Conservation (phyloP, 2,113 vertebrate genomes). For the Brachyhypopomus occidentalis region DNA sequence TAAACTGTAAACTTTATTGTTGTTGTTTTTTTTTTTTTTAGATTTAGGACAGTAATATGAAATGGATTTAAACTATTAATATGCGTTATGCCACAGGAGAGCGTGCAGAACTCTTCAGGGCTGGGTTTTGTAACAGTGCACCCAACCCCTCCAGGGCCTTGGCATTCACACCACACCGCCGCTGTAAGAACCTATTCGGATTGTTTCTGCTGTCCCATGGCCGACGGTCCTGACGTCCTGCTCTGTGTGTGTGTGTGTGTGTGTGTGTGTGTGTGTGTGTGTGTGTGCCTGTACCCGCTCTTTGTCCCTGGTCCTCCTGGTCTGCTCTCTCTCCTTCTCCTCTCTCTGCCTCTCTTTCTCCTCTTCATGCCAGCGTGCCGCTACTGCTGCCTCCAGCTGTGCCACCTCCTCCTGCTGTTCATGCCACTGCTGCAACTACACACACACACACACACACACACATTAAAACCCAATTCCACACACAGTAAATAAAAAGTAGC, state of each 20-base stretch:
- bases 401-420: slow-evolving; percentile 84
- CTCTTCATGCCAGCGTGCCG: slow-evolving; percentile 77
- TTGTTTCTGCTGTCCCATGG: too few relatives aligned
- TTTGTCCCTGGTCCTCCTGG: slow-evolving; percentile 79
- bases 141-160: too few relatives aligned
- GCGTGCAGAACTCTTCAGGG: background rate
- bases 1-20: background rate
- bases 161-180: too few relatives aligned
- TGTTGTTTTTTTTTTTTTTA: background rate
- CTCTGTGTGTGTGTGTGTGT: background rate
- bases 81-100: background rate
- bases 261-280: slow-evolving; percentile 33
- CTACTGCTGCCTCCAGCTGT: slow-evolving; percentile 81
- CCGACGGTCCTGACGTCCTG: too few relatives aligned
- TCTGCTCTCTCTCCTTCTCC: slow-evolving; percentile 74
- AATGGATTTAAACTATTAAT: slow-evolving; percentile 18
- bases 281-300: slow-evolving; percentile 62
- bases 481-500: slow-evolving; percentile 60
- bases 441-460: slow-evolving; percentile 39
- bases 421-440: slow-evolving; percentile 85
- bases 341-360: slow-evolving; percentile 76
- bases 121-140: too few relatives aligned
- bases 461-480: slow-evolving; percentile 1
- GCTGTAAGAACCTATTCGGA: too few relatives aligned
- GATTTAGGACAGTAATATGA: slow-evolving; percentile 17